Conservation (phyloP, 2,113 vertebrate genomes). For the Sarotherodon lohbergeri region DNA sequence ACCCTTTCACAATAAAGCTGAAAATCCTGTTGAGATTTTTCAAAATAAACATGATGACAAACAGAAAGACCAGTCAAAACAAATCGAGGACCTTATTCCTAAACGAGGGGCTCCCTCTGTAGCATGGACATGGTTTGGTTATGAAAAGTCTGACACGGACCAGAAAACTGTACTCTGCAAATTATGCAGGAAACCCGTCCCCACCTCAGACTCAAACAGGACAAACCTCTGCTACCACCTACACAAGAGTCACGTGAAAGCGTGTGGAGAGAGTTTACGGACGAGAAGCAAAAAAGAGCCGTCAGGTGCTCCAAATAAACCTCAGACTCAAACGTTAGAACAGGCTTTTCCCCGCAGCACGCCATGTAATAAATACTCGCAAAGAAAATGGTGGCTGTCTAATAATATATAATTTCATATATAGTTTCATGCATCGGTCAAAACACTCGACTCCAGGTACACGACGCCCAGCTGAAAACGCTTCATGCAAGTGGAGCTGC, state of each 20-base stretch:
- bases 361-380: fast-evolving
- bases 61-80: neutral
- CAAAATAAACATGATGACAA: neutral
- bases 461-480: neutral
- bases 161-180: neutral
- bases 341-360: neutral
- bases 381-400: neutral
- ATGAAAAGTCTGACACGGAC: neutral
- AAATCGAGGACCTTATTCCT: neutral
- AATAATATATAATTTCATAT: too few relatives aligned
- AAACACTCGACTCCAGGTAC: neutral
- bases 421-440: neutral
- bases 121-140: neutral
- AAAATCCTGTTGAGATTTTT: neutral
- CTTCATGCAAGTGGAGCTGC: neutral
- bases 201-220: neutral
- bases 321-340: fast-evolving
- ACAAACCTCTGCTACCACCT: neutral
- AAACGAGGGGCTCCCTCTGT: neutral
- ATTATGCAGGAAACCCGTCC: neutral
- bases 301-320: neutral
- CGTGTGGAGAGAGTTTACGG: neutral
- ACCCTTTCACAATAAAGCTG: neutral
- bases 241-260: fast-evolving
- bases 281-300: neutral